phyloP scores from a whole-genome alignment of 2,797 vertebrate genomes.

The Etheostoma nigrum region DNA sequence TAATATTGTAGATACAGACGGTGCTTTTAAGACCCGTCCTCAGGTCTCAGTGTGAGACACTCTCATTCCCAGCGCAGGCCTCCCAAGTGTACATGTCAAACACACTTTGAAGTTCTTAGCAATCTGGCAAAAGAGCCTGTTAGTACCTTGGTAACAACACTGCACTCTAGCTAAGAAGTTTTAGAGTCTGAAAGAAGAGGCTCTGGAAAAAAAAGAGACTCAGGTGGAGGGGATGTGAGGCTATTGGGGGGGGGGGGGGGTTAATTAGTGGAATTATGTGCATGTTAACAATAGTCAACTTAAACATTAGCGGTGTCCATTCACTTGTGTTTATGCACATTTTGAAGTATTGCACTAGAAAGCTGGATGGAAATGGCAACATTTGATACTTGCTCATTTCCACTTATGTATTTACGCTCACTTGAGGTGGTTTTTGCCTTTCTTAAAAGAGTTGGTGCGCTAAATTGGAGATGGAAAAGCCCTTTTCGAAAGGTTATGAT shows the following conservation, averaged over 20 bases:
- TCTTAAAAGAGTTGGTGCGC: no score
- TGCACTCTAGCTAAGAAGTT: slow-evolving; percentile 34
- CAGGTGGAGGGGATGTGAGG: not conserved
- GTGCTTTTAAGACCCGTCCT: slow-evolving; percentile 57
- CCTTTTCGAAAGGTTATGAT: no score
- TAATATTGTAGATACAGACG: slow-evolving; percentile 55
- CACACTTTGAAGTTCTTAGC: slow-evolving; percentile 74
- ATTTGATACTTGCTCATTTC: no score
- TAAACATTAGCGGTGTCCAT: no score
- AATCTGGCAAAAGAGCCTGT: slow-evolving; percentile 67
- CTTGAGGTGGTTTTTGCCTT: no score
- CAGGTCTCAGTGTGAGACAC: slow-evolving; percentile 58
- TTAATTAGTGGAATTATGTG: not conserved
- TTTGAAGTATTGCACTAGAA: no score
- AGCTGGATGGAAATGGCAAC: no score
- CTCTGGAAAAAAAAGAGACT: not conserved
- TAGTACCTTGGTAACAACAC: slow-evolving; percentile 46
- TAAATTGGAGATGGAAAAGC: no score
- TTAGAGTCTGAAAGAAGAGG: slow-evolving; percentile 28
- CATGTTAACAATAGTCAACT: no score
- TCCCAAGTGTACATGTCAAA: slow-evolving; percentile 73
- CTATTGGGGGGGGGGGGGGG: no score
- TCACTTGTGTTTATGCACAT: no score
- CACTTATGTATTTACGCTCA: no score
- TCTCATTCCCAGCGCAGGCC: slow-evolving; percentile 39